Evolutionary conservation across 2,113 vertebrate species (phyloP).

Genomic region (Gasterosteus nipponicus): DNA sequence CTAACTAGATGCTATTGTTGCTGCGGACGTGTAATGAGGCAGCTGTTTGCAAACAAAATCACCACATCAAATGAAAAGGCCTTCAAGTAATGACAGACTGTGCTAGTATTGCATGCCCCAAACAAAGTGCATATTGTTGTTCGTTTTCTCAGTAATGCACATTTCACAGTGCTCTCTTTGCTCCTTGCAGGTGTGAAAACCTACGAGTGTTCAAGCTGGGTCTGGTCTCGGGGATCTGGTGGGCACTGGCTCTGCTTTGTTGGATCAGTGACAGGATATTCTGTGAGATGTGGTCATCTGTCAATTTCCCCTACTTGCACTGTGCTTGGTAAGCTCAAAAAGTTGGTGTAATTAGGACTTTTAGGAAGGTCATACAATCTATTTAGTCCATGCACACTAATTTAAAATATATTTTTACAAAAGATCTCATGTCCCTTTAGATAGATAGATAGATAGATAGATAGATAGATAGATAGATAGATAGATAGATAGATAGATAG

Average conservation of each 20-base stretch:
- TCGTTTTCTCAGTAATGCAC: constrained; percentile 3
- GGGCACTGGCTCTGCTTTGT: constrained; percentile 92
- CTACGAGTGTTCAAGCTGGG: constrained; percentile 95
- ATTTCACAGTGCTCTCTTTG: constrained; percentile 16
- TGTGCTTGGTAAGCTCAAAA: constrained; percentile 90
- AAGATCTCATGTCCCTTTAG: neutral
- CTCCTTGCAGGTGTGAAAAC: constrained; percentile 90
- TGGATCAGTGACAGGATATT: constrained; percentile 97
- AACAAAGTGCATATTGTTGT: neutral
- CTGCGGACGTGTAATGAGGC: too few relatives aligned
- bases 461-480: too few relatives aligned
- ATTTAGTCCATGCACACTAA: neutral
- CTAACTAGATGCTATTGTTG: too few relatives aligned
- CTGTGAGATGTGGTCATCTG: constrained; percentile 94
- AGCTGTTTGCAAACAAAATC: too few relatives aligned
- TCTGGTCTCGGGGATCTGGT: constrained; percentile 95
- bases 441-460: too few relatives aligned
- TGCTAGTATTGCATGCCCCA: neutral
- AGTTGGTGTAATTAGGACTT: neutral
- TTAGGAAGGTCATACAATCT: neutral
- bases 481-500: too few relatives aligned
- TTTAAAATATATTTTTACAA: neutral
- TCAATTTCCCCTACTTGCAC: constrained; percentile 97
- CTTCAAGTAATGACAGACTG: neutral
- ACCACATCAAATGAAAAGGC: too few relatives aligned